These are phyloP conservation scores for Clinocottus analis DNA, from an alignment of 2,113 vertebrate genomes.

Conservation along the genomic window DNA sequence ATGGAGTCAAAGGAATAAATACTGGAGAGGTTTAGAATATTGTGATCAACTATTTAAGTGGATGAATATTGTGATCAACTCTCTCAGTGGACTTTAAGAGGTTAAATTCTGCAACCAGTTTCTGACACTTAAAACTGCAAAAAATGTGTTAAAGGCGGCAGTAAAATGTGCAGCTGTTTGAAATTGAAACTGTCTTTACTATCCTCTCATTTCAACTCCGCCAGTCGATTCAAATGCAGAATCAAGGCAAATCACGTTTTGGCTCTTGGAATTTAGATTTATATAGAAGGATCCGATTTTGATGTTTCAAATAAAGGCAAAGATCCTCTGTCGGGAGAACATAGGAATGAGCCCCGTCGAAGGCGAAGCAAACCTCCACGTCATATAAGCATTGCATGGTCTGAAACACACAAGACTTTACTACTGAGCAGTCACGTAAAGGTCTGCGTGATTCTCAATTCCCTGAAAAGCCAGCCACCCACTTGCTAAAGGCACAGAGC, in stretches of 20 bases:
- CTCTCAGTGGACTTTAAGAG: slow-evolving; percentile 18
- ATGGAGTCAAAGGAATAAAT: slow-evolving; percentile 31
- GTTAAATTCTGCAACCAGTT: slow-evolving; percentile 28
- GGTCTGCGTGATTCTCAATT: slow-evolving; percentile 59
- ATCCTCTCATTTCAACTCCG: slow-evolving; percentile 13
- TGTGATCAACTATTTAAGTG: slow-evolving; percentile 16
- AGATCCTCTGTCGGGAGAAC: slow-evolving; percentile 17
- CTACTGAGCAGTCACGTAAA: slow-evolving; percentile 54
- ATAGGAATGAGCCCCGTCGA: neutral
- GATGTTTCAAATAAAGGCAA: slow-evolving; percentile 8
- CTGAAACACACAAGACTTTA: slow-evolving; percentile 32
- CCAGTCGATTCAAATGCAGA: slow-evolving; percentile 23
- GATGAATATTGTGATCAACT: slow-evolving; percentile 10
- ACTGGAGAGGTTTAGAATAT: slow-evolving; percentile 16
- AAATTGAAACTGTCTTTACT: slow-evolving; percentile 40
- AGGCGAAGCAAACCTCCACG: slow-evolving; percentile 7
- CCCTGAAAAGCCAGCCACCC: slow-evolving; percentile 63
- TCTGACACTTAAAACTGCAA: slow-evolving; percentile 14
- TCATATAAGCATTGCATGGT: slow-evolving; percentile 10
- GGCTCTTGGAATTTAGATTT: slow-evolving; percentile 25
- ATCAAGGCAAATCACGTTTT: slow-evolving; percentile 35
- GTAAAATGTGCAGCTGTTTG: slow-evolving; percentile 47
- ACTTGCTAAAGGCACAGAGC: slow-evolving; percentile 87
- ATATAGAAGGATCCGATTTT: slow-evolving; percentile 20
- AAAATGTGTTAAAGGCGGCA: slow-evolving; percentile 24